phyloP scores from a whole-genome alignment of 2,797 vertebrate species.

The Coreius guichenoti region DNA sequence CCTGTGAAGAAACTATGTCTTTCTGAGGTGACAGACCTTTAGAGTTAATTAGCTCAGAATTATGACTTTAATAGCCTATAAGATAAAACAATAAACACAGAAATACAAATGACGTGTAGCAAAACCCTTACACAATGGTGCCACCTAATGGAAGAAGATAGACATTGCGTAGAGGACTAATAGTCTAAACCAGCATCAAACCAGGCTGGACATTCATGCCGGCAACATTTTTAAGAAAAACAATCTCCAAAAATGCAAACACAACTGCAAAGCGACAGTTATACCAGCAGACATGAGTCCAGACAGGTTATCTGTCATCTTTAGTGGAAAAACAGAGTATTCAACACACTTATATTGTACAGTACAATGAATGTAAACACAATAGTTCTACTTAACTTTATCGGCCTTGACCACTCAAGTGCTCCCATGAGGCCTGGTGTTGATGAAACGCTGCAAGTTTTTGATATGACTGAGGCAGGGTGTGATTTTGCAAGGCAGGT shows the following conservation, averaged over 20 bases:
- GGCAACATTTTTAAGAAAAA: neutral
- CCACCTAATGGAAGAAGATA: neutral
- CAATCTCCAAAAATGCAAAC: neutral
- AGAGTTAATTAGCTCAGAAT: neutral
- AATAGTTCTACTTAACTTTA: neutral
- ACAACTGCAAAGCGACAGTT: neutral
- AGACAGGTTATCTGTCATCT: neutral
- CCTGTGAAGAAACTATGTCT: neutral
- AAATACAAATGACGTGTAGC: neutral
- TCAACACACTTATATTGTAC: neutral
- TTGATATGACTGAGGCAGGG: neutral
- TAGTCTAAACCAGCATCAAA: neutral
- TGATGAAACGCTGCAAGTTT: neutral
- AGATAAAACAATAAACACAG: neutral
- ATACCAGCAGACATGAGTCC: neutral
- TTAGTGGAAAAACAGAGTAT: neutral
- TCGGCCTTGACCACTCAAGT: neutral
- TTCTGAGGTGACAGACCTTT: neutral
- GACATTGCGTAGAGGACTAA: too few species aligned
- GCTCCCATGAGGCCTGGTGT: neutral
- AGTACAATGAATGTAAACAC: neutral
- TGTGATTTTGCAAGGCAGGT: neutral
- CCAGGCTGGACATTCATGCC: neutral
- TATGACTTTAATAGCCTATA: neutral
- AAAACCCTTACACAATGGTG: neutral